phyloP scores from a whole-genome alignment of 2,797 vertebrate genomes.

The Gallinago stenura region DNA sequence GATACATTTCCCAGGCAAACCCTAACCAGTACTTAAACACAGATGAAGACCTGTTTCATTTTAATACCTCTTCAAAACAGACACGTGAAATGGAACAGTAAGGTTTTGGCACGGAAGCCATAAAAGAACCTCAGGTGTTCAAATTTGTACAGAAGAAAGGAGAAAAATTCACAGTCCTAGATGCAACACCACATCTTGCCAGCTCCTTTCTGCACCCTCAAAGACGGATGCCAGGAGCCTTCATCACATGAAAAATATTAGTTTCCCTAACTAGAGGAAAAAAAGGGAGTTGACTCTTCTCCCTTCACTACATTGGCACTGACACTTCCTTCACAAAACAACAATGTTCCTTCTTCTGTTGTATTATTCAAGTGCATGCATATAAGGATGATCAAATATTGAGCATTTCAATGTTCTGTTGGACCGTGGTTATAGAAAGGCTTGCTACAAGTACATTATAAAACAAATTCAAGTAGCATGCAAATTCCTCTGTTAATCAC shows the following conservation, averaged over 20 bases:
- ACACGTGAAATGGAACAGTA: background rate
- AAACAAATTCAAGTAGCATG: background rate
- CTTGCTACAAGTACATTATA: background rate
- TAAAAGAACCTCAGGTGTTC: background rate
- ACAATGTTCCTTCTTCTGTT: background rate
- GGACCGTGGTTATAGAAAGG: background rate
- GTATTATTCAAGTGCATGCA: too few relatives aligned
- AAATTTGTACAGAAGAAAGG: conserved; percentile 13
- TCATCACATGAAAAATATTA: background rate
- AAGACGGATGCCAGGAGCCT: background rate
- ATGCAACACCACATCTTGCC: background rate
- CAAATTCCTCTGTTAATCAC: background rate
- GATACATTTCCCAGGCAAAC: background rate
- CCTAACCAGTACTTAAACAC: background rate
- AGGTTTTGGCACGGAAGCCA: background rate
- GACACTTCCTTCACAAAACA: background rate
- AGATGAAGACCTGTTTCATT: background rate
- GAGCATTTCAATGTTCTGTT: background rate
- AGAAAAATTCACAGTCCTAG: background rate
- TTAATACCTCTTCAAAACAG: background rate
- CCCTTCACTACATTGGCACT: background rate
- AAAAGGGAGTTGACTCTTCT: background rate
- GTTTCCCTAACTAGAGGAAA: background rate
- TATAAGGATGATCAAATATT: background rate
- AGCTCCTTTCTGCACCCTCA: background rate